These are phyloP conservation scores for Antechinus stuartii DNA, from an alignment of 2,113 vertebrate species.

Conservation along the genomic window DNA sequence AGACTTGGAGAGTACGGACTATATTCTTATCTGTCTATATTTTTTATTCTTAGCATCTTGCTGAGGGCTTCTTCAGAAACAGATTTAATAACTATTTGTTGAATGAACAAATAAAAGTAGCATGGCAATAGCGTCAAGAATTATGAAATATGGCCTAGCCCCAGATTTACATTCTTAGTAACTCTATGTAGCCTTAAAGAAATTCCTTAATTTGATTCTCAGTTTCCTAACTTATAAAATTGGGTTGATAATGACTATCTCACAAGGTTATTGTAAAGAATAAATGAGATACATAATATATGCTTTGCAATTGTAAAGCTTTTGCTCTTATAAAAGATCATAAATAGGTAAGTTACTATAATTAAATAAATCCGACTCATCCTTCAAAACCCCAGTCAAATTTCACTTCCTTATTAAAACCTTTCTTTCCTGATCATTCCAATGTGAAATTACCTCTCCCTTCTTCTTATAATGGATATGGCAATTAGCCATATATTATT, in stretches of 20 bases:
- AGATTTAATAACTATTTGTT: neutral
- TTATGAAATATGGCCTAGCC: neutral
- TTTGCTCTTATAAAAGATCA: neutral
- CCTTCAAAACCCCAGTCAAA: neutral
- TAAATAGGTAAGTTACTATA: neutral
- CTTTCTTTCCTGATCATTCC: neutral
- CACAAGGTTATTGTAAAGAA: neutral
- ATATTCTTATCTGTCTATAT: neutral
- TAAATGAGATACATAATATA: neutral
- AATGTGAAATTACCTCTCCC: neutral
- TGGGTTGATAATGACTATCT: neutral
- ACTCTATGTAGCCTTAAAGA: neutral
- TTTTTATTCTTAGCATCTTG: neutral
- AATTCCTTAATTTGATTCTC: neutral
- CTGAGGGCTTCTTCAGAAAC: neutral
- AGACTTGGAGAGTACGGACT: neutral
- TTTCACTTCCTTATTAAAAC: neutral
- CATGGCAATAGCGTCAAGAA: neutral
- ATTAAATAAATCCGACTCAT: neutral
- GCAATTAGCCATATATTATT: neutral
- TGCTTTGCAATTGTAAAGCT: neutral
- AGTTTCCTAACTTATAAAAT: neutral
- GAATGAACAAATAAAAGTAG: neutral
- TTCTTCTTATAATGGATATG: neutral
- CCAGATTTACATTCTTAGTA: neutral